Conservation (phyloP, 2,113 vertebrate genomes). For the Tachuris rubrigastra region DNA sequence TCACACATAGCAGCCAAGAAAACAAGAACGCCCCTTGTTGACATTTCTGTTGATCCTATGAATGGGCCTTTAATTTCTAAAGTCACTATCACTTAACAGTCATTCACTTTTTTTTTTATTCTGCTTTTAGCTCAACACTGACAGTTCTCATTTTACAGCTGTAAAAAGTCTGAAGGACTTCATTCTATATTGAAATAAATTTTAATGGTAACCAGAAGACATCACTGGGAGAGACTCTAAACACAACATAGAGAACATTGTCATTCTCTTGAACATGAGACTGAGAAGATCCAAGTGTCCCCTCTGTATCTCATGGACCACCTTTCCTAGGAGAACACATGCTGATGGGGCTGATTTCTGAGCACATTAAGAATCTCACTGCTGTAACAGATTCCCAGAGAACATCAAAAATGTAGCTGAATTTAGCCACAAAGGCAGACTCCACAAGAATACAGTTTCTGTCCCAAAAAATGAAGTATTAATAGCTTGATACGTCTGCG, state of each 20-base stretch:
- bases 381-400: background rate
- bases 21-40: background rate
- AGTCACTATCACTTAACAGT: background rate
- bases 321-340: background rate
- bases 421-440: background rate
- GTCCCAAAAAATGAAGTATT: background rate
- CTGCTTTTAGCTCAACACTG: background rate
- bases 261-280: background rate
- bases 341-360: background rate
- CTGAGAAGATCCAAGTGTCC: background rate
- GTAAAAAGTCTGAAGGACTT: background rate
- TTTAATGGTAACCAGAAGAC: background rate
- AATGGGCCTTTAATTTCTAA: background rate
- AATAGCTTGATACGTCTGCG: rapidly evolving
- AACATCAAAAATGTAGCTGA: background rate
- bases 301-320: background rate
- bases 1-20: background rate
- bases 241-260: background rate
- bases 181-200: background rate
- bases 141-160: background rate
- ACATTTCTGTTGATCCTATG: background rate
- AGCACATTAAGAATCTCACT: background rate
- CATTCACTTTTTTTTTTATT: background rate
- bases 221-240: background rate
- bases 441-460: background rate